Conservation (phyloP, 2,888 invertebrate genomes). For the Hofmannophila pseudospretella region DNA sequence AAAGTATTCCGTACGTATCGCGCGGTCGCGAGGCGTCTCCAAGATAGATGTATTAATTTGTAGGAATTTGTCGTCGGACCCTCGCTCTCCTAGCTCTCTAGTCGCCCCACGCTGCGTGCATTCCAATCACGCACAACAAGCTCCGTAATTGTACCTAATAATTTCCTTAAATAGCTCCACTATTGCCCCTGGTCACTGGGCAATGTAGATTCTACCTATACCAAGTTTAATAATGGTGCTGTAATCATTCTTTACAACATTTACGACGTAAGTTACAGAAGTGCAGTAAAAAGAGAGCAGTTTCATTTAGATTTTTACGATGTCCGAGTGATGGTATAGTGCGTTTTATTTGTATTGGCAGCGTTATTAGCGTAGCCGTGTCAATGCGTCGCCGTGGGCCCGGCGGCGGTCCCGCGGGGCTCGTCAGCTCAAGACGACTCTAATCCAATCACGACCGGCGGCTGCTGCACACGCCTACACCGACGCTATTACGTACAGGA, state of each 20-base stretch:
- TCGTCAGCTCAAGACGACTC: slow-evolving; percentile 78
- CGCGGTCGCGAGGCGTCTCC: slow-evolving; percentile 39
- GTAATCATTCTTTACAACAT: not conserved
- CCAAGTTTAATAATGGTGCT: too few species aligned
- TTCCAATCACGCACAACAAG: slow-evolving; percentile 77
- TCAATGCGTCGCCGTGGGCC: slow-evolving; percentile 54
- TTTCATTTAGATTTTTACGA: slow-evolving; percentile 38
- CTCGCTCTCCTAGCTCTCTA: slow-evolving; percentile 33
- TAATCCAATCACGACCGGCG: slow-evolving; percentile 81
- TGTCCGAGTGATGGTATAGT: slow-evolving; percentile 23
- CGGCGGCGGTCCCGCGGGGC: slow-evolving; percentile 70
- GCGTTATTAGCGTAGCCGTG: slow-evolving; percentile 53
- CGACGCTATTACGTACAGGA: slow-evolving; percentile 6
- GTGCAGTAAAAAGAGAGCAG: slow-evolving; percentile 31
- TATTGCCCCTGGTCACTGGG: slow-evolving; percentile 23
- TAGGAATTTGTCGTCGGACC: slow-evolving; percentile 75
- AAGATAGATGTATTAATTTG: slow-evolving; percentile 76
- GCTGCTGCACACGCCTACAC: slow-evolving; percentile 48
- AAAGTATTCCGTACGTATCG: slow-evolving; percentile 71
- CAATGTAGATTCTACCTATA: not conserved
- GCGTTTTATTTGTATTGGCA: slow-evolving; percentile 52
- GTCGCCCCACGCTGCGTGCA: slow-evolving; percentile 31
- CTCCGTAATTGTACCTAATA: slow-evolving; percentile 75
- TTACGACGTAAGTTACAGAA: slow-evolving; percentile 11
- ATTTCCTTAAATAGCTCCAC: slow-evolving; percentile 70